Conservation (phyloP, 1,140 invertebrate species). For the Drosophila obscura region DNA sequence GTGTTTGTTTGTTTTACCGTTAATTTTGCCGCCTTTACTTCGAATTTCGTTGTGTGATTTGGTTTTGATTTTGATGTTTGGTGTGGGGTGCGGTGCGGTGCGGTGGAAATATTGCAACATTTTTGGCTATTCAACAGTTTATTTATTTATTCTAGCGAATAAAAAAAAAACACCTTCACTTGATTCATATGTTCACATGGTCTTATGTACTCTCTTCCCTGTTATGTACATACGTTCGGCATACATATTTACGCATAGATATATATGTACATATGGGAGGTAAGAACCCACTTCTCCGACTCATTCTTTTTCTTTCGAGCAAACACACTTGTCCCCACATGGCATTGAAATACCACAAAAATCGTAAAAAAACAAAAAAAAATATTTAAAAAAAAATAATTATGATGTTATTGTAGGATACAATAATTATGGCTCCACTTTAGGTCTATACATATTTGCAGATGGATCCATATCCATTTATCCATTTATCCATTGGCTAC, state of each 20-base stretch:
- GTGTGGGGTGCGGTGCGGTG: background rate
- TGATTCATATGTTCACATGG: conserved; percentile 38
- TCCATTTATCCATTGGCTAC: background rate
- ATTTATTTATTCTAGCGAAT: conserved; percentile 17
- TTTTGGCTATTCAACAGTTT: conserved; percentile 37
- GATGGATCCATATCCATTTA: background rate
- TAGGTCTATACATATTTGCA: background rate
- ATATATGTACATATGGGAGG: background rate
- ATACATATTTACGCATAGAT: conserved; percentile 12
- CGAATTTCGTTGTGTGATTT: too few relatives aligned
- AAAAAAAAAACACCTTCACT: conserved; percentile 50
- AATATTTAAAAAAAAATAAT: conserved; percentile 8
- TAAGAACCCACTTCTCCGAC: conserved; percentile 13
- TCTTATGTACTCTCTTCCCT: background rate
- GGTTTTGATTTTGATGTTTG: too few relatives aligned
- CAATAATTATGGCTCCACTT: too few relatives aligned
- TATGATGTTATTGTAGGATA: background rate
- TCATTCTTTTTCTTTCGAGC: conserved; percentile 27
- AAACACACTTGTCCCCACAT: conserved; percentile 54
- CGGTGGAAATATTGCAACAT: background rate
- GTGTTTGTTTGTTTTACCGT: too few relatives aligned
- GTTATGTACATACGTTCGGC: background rate
- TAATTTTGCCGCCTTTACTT: too few relatives aligned
- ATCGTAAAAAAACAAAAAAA: conserved; percentile 20
- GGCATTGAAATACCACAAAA: conserved; percentile 11